Base-by-base conservation (phyloP, 1,140 invertebrate species). In the Cydia pomonella region DNA sequence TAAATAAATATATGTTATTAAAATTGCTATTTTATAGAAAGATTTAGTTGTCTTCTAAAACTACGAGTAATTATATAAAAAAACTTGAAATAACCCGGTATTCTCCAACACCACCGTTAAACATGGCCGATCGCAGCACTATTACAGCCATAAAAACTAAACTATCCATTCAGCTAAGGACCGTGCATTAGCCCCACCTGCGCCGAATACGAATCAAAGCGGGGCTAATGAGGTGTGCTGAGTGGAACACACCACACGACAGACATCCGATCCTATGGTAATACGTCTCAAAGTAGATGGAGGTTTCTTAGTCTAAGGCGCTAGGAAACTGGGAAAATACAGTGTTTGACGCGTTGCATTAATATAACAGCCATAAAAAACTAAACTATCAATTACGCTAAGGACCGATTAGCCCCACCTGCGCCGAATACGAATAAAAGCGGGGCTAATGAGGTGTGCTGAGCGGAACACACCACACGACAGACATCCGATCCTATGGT, bases 211-310 rank as follows among this genome's bases (percentile, higher is more conserved):
- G 75, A 87, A 87, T 86, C 85, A 90, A 87, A 85, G 86, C 80
- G 80, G 77, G 50, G 21, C 84, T 89, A 90, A 90, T 89, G 88
- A 90, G 84, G 82, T 84, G 87, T 80, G 79, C 72, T n/a, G n/a
- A n/a, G 47, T 27, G 18, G 77, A 81, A 79, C 80, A 76, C 77
- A 80, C 74, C n/a, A n/a, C n/a, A n/a, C n/a, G n/a, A n/a, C 75
- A 82, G 82, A 83, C 79, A 83, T 82, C 79, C 79, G 81, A 84
- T 83, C 78, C 75, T 76, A 72, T 77, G 73, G 76, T 72, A 76
- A 76, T 76, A 5, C 41, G 64, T 33, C 53, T 69, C 21, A 59
- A 59, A 59, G n/a, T 59, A 18, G 27, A 23, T 66, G 63, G 33
- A 69, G 64, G 1, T 69, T 69, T 69, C 63, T 63, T 25, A 33